Conservation (phyloP, 2,888 invertebrate species). For the Heterodera filipjevi region DNA sequence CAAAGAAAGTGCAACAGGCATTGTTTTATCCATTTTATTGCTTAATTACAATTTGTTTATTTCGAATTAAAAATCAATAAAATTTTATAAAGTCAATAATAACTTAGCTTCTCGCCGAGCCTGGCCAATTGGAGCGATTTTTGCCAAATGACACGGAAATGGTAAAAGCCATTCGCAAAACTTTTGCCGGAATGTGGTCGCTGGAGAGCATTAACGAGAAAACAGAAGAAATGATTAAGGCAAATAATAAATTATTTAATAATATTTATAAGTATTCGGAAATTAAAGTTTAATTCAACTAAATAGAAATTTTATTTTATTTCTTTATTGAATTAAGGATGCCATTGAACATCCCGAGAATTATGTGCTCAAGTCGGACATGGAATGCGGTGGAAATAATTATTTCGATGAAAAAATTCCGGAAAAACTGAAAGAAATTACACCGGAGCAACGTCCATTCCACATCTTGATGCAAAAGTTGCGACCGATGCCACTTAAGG, state of each 20-base stretch:
- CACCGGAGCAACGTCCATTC: constrained; percentile 32
- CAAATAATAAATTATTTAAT: not conserved
- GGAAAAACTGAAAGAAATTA: constrained; percentile 28
- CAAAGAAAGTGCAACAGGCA: not conserved
- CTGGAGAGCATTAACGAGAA: constrained; percentile 72
- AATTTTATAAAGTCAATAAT: not conserved
- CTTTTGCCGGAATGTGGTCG: constrained; percentile 88
- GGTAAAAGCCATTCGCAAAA: constrained; percentile 56
- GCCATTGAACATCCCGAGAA: not conserved
- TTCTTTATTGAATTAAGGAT: not conserved
- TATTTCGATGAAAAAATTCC: constrained; percentile 74
- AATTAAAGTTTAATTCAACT: no score
- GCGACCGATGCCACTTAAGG: constrained; percentile 18
- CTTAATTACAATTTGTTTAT: not conserved
- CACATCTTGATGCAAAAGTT: constrained; percentile 52
- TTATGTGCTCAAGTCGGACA: constrained; percentile 80
- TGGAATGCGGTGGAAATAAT: constrained; percentile 94
- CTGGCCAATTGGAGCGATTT: not conserved
- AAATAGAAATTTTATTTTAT: not conserved
- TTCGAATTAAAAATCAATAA: not conserved
- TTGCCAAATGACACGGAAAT: not conserved
- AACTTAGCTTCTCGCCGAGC: not conserved
- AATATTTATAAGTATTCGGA: no score
- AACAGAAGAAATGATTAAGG: constrained; percentile 36
- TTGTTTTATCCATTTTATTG: no score